Base-by-base conservation (phyloP, 2,113 vertebrate genomes). In the Gorilla gorilla region DNA sequence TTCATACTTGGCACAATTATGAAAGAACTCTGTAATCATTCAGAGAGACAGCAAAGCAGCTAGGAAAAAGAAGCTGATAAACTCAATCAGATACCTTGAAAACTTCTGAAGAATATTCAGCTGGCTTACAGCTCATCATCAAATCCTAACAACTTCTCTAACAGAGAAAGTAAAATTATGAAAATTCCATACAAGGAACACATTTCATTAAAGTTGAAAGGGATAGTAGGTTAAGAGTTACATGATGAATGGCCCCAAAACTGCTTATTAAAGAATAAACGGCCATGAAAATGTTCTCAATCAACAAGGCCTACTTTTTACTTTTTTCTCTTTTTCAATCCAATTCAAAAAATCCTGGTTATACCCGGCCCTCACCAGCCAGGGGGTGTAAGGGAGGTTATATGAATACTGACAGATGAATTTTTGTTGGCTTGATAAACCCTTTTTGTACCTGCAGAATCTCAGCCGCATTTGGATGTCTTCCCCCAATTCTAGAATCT, bases 1-100 rank as follows among this genome's bases (percentile, higher is more conserved):
- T 97, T 98, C 91, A 14, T n/a, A 35, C 0, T 17, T 68, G 3
- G 94, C 89, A 89, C 82, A 86, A 32, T 90, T 73, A 50, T 70
- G 40, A 90, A 96, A 84, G 92, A 45, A 48, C 12, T 88, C n/a
- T 85, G n/a, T 92, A 85, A 82, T 96, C 84, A 90, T 81, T 91
- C 48, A 18, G 22, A 72, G 78, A 86, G 76, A 52, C 89, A 50
- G 52, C 30, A 66, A 90, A 81, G 84, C 79, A 48, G 20, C 89
- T 32, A 20, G 52, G 32, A 87, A 70, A 97, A 82, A 96, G 81
- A 52, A 80, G 38, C 89, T 87, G 89, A 94, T 92, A 93, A 97
- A 93, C 81, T 81, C 48, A 32, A 84, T 93, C 96, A 61, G 84
- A 78, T 96, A 38, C 81, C 84, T 96, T 22, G 38, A 78, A 90